Evolutionary conservation across 2,113 vertebrate genomes (phyloP).

Genomic region (Brachypodius melanocephalos): DNA sequence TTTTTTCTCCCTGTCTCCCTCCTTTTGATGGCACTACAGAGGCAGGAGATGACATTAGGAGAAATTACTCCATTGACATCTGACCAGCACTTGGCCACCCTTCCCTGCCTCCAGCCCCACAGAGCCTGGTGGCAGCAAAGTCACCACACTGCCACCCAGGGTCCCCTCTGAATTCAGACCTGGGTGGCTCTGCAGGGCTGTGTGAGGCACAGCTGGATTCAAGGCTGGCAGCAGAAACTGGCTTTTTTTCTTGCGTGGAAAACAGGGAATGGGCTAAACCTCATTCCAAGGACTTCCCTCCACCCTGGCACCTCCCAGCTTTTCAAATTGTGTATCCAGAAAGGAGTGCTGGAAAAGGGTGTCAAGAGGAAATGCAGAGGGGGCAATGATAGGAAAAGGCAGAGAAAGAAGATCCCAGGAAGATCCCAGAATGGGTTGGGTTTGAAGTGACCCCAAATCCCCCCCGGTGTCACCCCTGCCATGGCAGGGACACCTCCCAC

Average conservation of each 20-base stretch:
- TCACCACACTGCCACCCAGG: not conserved
- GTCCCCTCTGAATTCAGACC: accelerated
- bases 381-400: not conserved
- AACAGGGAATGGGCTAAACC: not conserved
- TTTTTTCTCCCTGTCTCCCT: accelerated
- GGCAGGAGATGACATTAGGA: not conserved
- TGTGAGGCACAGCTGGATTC: not conserved
- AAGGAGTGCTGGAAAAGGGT: not conserved
- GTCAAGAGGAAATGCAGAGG: not conserved
- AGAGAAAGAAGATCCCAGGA: not conserved
- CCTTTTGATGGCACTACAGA: not conserved
- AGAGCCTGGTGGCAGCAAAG: accelerated
- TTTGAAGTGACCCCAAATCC: accelerated
- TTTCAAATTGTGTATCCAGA: accelerated
- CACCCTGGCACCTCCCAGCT: no score
- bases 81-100: accelerated
- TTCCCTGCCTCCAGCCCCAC: not conserved
- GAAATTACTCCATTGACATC: not conserved
- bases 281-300: not conserved
- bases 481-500: not conserved
- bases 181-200: not conserved
- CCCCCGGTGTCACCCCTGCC: not conserved
- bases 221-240: not conserved
- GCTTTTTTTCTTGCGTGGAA: accelerated
- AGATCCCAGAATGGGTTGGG: not conserved